Base-by-base conservation (phyloP, 2,113 vertebrate species). In the Phyllostomus discolor region DNA sequence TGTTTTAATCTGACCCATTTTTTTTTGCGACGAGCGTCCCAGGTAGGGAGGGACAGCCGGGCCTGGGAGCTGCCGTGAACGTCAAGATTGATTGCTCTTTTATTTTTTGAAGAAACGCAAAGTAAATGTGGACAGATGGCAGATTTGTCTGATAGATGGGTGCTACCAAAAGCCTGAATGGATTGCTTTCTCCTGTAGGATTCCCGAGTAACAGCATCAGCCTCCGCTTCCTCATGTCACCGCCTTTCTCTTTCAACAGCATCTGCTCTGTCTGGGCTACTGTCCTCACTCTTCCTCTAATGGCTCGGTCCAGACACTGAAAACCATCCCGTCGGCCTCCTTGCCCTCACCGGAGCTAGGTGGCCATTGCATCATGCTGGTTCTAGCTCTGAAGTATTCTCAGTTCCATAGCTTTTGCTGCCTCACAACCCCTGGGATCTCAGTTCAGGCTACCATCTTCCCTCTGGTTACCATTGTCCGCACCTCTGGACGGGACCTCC, bases 21-120 rank as follows among this genome's bases (percentile, higher is more conserved):
- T 93, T 96, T 93, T 43, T 93, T 81, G 48, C n/a, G 43, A 28
- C 76, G 93, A 98, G 43, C 35, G 20, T 81, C 81, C 54, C 81
- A 97, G 78, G 93, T 97, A 91, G 97, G 97, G 82, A 62, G 83
- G 78, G 43, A 33, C 38, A 76, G 66, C 15, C 35, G 67, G 38
- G 73, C 26, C 52, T 12, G 38, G n/a, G 64, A 64, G 57, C 48
- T 66, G 10, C 50, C 64, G 76, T 76, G 69, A 69, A 89, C 76
- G 35, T 92, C 50, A 95, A 88, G 92, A 97, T 90, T 87, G 90
- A 97, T 95, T 90, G 75, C 52, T 95, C 66, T 97, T 96, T 95
- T 97, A 93, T 94, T 91, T 95, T 95, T 72, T 84, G 93, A 93
- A 94, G 67, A 73, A 96, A 75, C 16, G 96, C 33, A 73, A 79